phyloP scores from a whole-genome alignment of 2,888 invertebrate species.

The Ormyrus nitidulus region DNA sequence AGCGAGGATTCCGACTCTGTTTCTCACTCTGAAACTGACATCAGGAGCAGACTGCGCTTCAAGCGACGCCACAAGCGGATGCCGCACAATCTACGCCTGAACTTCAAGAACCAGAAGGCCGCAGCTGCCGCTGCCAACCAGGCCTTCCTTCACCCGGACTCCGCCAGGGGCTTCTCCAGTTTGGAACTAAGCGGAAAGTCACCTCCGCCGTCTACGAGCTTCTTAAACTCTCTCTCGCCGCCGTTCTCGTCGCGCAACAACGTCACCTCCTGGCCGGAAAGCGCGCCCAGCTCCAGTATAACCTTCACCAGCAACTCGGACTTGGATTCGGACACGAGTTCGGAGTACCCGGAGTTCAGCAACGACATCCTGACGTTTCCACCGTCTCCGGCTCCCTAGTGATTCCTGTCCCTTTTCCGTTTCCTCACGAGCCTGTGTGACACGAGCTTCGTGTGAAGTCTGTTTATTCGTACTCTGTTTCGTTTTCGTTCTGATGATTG shows the following conservation, averaged over 20 bases:
- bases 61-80: slow-evolving; percentile 70
- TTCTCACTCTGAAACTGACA: slow-evolving; percentile 79
- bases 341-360: slow-evolving; percentile 74
- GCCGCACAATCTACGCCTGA: slow-evolving; percentile 74
- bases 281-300: slow-evolving; percentile 72
- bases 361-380: slow-evolving; percentile 73
- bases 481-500: slow-evolving; percentile 1
- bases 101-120: slow-evolving; percentile 69
- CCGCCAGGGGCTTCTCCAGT: slow-evolving; percentile 67
- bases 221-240: slow-evolving; percentile 78
- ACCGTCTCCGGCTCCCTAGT: slow-evolving; percentile 72
- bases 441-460: slow-evolving; percentile 32
- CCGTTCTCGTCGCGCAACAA: slow-evolving; percentile 72
- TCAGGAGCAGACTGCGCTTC: slow-evolving; percentile 72
- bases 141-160: slow-evolving; percentile 68
- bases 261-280: slow-evolving; percentile 71
- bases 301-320: slow-evolving; percentile 74
- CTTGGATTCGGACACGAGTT: slow-evolving; percentile 72
- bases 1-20: slow-evolving; percentile 74
- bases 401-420: slow-evolving; percentile 33
- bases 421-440: slow-evolving; percentile 26
- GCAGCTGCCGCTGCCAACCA: slow-evolving; percentile 14
- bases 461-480: slow-evolving; percentile 13
- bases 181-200: slow-evolving; percentile 74
- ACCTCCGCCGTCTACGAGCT: slow-evolving; percentile 78